Conservation (phyloP, 2,797 vertebrate species). For the Rachycentron canadum region DNA sequence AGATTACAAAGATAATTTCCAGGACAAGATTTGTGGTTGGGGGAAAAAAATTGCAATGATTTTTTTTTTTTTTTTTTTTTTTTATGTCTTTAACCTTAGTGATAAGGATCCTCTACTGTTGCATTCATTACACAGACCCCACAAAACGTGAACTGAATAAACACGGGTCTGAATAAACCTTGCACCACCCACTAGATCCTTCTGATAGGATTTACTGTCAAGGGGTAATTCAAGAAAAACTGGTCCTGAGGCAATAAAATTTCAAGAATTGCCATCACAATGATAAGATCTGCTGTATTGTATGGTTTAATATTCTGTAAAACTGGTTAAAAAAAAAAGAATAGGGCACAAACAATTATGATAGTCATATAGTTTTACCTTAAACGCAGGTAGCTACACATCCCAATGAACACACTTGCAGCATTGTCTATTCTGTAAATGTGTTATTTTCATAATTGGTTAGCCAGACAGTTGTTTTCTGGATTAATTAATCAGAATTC, state of each 20-base stretch:
- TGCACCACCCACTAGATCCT: neutral
- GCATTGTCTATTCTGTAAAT: neutral
- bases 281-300: neutral
- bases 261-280: neutral
- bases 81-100: neutral
- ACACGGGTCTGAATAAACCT: neutral
- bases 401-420: neutral
- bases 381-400: too few relatives aligned
- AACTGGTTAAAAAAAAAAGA: neutral
- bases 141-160: neutral
- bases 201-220: neutral
- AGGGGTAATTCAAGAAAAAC: neutral
- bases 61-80: too few relatives aligned
- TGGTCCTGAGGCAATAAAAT: neutral
- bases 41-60: neutral
- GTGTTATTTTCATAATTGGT: neutral
- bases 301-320: too few relatives aligned
- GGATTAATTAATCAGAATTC: too few relatives aligned
- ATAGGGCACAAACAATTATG: neutral
- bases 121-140: neutral
- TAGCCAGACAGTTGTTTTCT: neutral
- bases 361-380: neutral
- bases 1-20: neutral
- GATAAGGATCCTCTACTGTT: neutral
- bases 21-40: neutral